Evolutionary conservation across 92 coral and sea anemone genomes (phyloP).

Genomic region (Paragorgia papillata): DNA sequence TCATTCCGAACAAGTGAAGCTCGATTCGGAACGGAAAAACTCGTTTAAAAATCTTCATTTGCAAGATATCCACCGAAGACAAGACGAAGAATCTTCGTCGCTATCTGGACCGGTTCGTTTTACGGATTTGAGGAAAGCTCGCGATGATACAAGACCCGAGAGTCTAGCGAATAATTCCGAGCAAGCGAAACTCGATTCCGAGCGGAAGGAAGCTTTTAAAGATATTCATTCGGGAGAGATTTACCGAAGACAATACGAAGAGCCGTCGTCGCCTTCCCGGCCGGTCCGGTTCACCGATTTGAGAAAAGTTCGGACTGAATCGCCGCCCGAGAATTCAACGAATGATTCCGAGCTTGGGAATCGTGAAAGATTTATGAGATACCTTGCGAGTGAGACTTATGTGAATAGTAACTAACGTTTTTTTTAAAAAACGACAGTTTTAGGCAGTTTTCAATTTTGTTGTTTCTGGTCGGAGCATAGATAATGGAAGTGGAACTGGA

Average conservation of each 20-base stretch:
- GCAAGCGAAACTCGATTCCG: not conserved
- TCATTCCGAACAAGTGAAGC: not conserved
- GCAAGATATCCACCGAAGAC: not conserved
- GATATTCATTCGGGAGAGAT: not conserved
- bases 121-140: slow-evolving; percentile 16
- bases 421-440: not conserved
- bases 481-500: too few species aligned
- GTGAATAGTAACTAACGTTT: not conserved
- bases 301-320: not conserved
- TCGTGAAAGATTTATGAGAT: not conserved
- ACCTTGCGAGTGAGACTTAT: slow-evolving; percentile 25
- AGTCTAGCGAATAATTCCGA: not conserved
- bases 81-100: not conserved
- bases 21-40: slow-evolving; percentile 1
- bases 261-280: not conserved
- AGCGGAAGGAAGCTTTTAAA: not conserved
- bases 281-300: slow-evolving; percentile 31
- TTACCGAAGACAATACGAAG: not conserved
- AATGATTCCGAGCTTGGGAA: not conserved
- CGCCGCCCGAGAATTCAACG: not conserved
- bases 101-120: slow-evolving; percentile 7
- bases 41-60: slow-evolving; percentile 10
- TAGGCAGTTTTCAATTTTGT: not conserved
- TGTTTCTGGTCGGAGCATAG: too few species aligned
- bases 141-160: not conserved